Evolutionary conservation across 1,140 invertebrate genomes (phyloP), one percentile per base, ranked within the genome.

Genomic region (Drosophila azteca): DNA sequence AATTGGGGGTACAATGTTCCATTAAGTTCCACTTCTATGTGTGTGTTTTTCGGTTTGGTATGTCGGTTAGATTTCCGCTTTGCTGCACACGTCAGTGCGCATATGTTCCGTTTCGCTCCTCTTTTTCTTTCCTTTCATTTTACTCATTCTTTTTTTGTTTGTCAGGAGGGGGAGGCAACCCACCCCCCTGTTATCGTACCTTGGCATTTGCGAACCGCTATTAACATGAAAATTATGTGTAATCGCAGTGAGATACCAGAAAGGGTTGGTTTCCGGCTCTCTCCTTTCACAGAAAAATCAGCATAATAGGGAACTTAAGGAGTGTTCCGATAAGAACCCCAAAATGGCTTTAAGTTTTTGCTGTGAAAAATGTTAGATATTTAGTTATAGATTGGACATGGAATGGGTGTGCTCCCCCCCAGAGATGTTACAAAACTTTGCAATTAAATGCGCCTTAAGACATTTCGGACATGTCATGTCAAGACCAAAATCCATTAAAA

Each of bases 401-500:
- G 31, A 20, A 35, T 53, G 13, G 43, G 8, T 43, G 24, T 20
- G 24, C 26, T 20, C 43, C 63, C 17, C 3, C 45, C 64, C 50
- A 39, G 20, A 24, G 24, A 64, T 52, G 69, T 81, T 85, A 85
- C 82, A 85, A 85, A 85, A 78, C 50, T 81, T 87, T 81, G 82
- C 82, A 81, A 85, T 81, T 84, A 79, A 84, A 79, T 76, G 80
- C 67, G 80, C 72, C 60, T 70, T 63, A 50, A 43, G 57, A 58
- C 54, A 50, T 53, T 51, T 70, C 24, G 48, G 54, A 60, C 54
- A 57, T 63, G 77, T 54, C 77, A 80, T 87, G 81, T 85, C 81
- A 85, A 85, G 65, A 58, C 44, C 74, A 65, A 85, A 85, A 85
- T 87, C 82, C 78, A 85, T 85, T 85, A 87, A 85, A 81, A 87